phyloP scores from a whole-genome alignment of 2,888 invertebrate genomes.

The Ophion obscuratus region DNA sequence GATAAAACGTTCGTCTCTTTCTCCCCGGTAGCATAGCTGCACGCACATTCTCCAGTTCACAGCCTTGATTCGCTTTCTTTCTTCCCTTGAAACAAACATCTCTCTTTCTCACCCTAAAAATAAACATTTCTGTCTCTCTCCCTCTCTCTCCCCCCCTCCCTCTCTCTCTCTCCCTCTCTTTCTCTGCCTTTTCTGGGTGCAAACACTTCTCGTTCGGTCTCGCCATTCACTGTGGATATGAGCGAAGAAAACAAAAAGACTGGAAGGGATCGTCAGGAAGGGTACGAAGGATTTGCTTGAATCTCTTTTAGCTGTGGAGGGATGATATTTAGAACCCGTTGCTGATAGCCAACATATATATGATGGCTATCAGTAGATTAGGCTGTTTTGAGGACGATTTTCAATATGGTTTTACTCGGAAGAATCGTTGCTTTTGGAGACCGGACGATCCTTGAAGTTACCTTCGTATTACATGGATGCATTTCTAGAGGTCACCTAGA shows the following conservation, averaged over 20 bases:
- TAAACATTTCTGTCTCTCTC: constrained; percentile 29
- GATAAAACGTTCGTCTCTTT: constrained; percentile 73
- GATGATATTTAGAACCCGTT: no score
- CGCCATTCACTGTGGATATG: constrained; percentile 23
- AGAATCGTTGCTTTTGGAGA: no score
- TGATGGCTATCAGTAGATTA: no score
- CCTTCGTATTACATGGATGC: no score
- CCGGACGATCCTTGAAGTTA: no score
- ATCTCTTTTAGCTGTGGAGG: constrained; percentile 10
- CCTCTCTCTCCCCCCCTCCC: background rate
- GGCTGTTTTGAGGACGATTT: no score
- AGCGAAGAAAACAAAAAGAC: constrained; percentile 35
- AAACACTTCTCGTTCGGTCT: constrained; percentile 24
- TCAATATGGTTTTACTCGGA: no score
- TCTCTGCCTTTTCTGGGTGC: background rate
- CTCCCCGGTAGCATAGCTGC: constrained; percentile 81
- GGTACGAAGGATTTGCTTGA: constrained; percentile 22
- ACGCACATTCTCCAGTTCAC: constrained; percentile 82
- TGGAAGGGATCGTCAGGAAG: constrained; percentile 39
- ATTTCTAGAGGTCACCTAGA: no score
- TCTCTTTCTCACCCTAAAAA: constrained; percentile 23
- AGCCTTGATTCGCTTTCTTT: constrained; percentile 78
- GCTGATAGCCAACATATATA: no score
- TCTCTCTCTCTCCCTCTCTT: constrained; percentile 55
- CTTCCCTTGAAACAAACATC: constrained; percentile 42